Percentiles rank a stretch among this genome's conserved stretches.
These are phyloP conservation scores for Dallia pectoralis DNA, from an alignment of 2,797 vertebrate genomes.

Conservation along the genomic window DNA sequence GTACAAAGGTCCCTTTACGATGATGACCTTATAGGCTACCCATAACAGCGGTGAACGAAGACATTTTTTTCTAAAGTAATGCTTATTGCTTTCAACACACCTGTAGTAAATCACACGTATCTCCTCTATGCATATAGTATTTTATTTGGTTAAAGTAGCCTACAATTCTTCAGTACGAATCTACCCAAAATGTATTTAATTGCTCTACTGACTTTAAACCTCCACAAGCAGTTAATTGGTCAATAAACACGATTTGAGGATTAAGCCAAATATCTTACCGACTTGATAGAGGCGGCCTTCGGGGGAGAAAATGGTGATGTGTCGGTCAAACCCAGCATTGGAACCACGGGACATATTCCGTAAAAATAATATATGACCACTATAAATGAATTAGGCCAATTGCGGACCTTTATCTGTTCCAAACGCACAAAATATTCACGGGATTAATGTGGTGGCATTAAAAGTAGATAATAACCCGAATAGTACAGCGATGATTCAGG, in stretches of 20 bases:
- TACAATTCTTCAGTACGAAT: too few relatives aligned
- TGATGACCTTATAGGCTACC: too few relatives aligned
- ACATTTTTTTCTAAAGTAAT: too few relatives aligned
- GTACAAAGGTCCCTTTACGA: too few relatives aligned
- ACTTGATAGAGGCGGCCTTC: slow-evolving; percentile 83
- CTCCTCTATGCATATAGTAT: too few relatives aligned
- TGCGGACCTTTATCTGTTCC: background rate
- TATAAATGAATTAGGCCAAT: slow-evolving; percentile 31
- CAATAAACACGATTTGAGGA: background rate
- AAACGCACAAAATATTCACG: background rate
- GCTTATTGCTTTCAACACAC: too few relatives aligned
- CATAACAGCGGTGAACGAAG: too few relatives aligned
- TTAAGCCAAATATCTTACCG: slow-evolving; percentile 54
- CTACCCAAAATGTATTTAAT: background rate
- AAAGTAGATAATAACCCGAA: background rate
- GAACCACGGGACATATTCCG: slow-evolving; percentile 74
- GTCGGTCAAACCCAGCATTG: slow-evolving; percentile 80
- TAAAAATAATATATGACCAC: slow-evolving; percentile 14
- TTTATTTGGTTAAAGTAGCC: too few relatives aligned
- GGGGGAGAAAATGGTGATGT: slow-evolving; percentile 83
- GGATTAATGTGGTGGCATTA: background rate
- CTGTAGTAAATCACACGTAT: too few relatives aligned
- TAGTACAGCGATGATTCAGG: background rate
- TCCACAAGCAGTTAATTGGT: background rate
- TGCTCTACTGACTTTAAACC: background rate